A percentile compares a stretch with the other conserved stretches of the same genome.
Conservation (phyloP, 2,888 invertebrate genomes). For the Spodoptera littoralis region DNA sequence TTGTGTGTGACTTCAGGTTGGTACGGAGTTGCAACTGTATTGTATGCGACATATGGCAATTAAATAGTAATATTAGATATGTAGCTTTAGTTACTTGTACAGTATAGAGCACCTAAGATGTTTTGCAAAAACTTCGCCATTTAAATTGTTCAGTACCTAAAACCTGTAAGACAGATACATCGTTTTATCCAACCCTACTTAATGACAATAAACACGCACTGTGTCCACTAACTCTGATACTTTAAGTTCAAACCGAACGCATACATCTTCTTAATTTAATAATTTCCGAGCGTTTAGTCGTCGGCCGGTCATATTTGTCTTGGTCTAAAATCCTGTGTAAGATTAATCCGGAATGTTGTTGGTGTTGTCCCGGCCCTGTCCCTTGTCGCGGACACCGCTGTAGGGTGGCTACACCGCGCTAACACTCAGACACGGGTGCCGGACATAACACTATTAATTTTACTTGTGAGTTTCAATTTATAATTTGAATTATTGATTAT, state of each 20-base stretch:
- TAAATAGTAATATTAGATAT: not conserved
- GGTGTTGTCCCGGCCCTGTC: slow-evolving; percentile 69
- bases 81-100: too few species aligned
- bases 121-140: too few species aligned
- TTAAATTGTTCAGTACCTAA: not conserved
- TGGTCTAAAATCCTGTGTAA: slow-evolving; percentile 82
- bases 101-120: too few species aligned
- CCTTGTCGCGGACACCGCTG: slow-evolving; percentile 58
- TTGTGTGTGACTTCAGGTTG: slow-evolving; percentile 23
- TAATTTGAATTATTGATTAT: slow-evolving; percentile 55
- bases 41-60: slow-evolving; percentile 2
- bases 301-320: slow-evolving; percentile 83
- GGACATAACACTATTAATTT: slow-evolving; percentile 58
- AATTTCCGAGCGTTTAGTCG: slow-evolving; percentile 83
- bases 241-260: slow-evolving; percentile 67
- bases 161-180: not conserved
- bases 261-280: slow-evolving; percentile 83
- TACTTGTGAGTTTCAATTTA: slow-evolving; percentile 45
- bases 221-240: slow-evolving; percentile 41
- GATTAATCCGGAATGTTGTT: slow-evolving; percentile 84
- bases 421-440: slow-evolving; percentile 66
- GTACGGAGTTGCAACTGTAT: slow-evolving; percentile 14
- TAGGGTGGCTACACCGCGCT: slow-evolving; percentile 60
- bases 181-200: slow-evolving; percentile 10
- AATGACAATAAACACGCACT: slow-evolving; percentile 17